A percentile compares a stretch with the other conserved stretches of the same genome.
phyloP scores from a whole-genome alignment of 2,113 vertebrate genomes.

The Phalacrocorax aristotelis region DNA sequence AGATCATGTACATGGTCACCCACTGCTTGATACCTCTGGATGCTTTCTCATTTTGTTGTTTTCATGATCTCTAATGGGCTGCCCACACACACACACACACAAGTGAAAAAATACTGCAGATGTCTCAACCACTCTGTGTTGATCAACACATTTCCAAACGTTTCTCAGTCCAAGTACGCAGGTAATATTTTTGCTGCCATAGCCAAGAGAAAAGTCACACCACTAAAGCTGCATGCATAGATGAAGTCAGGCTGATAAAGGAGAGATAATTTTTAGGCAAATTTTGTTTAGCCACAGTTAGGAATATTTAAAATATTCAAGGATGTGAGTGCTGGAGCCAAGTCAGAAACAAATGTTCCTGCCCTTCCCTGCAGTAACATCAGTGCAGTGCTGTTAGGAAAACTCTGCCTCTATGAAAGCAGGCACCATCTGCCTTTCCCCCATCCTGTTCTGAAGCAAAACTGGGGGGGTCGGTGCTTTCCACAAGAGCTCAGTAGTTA shows the following conservation, averaged over 20 bases:
- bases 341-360: neutral
- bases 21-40: neutral
- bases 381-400: neutral
- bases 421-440: neutral
- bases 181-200: neutral
- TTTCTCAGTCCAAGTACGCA: neutral
- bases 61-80: neutral
- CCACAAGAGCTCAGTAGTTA: neutral
- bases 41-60: neutral
- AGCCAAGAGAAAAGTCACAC: neutral
- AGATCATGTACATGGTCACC: neutral
- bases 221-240: neutral
- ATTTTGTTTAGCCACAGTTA: neutral
- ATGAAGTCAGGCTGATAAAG: neutral
- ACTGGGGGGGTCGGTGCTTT: neutral
- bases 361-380: neutral
- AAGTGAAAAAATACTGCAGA: neutral
- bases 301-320: conserved; percentile 7
- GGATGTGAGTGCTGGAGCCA: neutral
- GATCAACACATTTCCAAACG: neutral
- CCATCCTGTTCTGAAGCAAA: neutral
- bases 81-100: too few species aligned
- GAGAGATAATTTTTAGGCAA: neutral
- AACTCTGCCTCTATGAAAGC: neutral
- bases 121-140: neutral